Evolutionary conservation across 2,797 vertebrate species (phyloP).

Genomic region (Acipenser oxyrinchus): DNA sequence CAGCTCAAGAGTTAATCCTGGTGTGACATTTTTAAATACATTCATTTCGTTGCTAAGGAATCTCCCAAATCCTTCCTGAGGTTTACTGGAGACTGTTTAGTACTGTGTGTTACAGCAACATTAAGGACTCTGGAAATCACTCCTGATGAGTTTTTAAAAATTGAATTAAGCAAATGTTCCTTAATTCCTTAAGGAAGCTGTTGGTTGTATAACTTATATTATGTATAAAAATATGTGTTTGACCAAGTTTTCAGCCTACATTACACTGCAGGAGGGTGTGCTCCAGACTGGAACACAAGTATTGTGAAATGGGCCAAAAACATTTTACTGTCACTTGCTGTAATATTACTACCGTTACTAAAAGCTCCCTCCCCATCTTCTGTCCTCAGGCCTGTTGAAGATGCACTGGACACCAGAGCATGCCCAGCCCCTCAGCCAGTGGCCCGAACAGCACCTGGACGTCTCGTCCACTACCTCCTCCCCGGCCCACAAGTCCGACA

Average conservation of each 20-base stretch:
- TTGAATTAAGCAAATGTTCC: no score
- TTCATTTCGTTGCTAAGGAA: no score
- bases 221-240: not conserved
- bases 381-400: conserved; percentile 78
- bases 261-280: conserved; percentile 23
- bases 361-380: conserved; percentile 10
- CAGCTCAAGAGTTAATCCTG: no score
- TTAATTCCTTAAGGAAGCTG: not conserved
- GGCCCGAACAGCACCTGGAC: conserved; percentile 97
- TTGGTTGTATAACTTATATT: not conserved
- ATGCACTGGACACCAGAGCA: conserved; percentile 99
- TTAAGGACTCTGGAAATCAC: no score
- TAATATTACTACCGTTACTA: fast-evolving
- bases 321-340: no score
- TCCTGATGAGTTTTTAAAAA: no score
- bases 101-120: no score
- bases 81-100: no score
- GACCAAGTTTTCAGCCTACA: conserved; percentile 25
- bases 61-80: no score
- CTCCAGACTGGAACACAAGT: conserved; percentile 20
- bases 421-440: conserved; percentile 89
- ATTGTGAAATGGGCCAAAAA: not conserved
- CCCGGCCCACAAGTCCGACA: conserved; percentile 86
- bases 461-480: conserved; percentile 94
- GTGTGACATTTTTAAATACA: no score